Conservation (phyloP, 2,113 vertebrate genomes). For the Anoplopoma fimbria region DNA sequence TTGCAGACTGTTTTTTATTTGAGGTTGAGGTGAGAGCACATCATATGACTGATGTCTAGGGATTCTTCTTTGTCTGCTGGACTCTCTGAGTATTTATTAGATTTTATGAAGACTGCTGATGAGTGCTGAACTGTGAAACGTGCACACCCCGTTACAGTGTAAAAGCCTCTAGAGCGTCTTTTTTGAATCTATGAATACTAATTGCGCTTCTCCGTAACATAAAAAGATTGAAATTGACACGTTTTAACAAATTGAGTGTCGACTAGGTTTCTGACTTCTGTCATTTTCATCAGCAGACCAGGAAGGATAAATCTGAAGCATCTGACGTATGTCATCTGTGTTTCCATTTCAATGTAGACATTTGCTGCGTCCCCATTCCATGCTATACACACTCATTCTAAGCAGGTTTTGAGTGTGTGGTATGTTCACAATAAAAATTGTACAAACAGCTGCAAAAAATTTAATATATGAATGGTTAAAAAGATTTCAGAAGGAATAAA, state of each 20-base stretch:
- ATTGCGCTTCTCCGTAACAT: background rate
- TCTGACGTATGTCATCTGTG: too few relatives aligned
- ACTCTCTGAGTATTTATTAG: background rate
- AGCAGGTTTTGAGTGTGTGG: background rate
- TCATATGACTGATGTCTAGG: background rate
- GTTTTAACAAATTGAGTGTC: too few relatives aligned
- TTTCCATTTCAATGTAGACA: too few relatives aligned
- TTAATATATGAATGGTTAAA: background rate
- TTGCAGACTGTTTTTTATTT: background rate
- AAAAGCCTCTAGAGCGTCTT: background rate
- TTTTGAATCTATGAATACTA: conserved; percentile 4
- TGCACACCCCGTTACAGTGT: background rate
- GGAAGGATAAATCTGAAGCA: too few relatives aligned
- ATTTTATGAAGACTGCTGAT: conserved; percentile 7
- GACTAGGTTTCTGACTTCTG: too few relatives aligned
- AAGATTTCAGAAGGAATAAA: background rate
- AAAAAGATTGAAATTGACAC: too few relatives aligned
- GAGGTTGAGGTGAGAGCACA: background rate
- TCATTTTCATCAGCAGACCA: too few relatives aligned
- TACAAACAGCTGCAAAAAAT: background rate
- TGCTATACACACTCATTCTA: background rate
- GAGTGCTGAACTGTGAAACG: conserved; percentile 15
- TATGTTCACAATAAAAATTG: background rate
- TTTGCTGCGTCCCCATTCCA: background rate
- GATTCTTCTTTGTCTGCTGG: conserved; percentile 8